Evolutionary conservation across 2,888 invertebrate species (phyloP).

Genomic region (Orchesellides sinensis): DNA sequence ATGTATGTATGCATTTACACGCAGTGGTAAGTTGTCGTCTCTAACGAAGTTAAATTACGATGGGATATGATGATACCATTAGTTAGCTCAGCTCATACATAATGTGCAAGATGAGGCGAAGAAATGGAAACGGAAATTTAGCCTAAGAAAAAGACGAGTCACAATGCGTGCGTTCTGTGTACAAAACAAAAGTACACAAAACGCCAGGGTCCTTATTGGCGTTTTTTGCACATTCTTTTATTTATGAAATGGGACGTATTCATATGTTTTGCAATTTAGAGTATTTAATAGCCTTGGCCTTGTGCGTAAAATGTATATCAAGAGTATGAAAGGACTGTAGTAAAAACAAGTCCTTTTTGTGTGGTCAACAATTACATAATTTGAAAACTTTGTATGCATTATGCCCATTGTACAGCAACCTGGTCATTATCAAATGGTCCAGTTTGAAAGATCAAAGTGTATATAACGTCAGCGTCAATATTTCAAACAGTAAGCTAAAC

Average conservation of each 20-base stretch:
- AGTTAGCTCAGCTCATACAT: slow-evolving; percentile 37
- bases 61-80: slow-evolving; percentile 57
- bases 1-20: too few species aligned
- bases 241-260: too few species aligned
- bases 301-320: too few species aligned
- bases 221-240: too few species aligned
- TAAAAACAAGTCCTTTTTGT: too few species aligned
- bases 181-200: too few species aligned
- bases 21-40: slow-evolving; percentile 29
- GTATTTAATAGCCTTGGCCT: too few species aligned
- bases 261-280: too few species aligned
- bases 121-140: slow-evolving; percentile 6
- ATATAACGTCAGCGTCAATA: background rate
- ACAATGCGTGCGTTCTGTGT: too few species aligned
- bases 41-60: slow-evolving; percentile 64
- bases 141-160: background rate
- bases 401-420: too few species aligned
- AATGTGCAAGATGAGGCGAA: slow-evolving; percentile 27
- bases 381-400: background rate
- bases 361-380: background rate
- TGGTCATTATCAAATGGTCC: background rate
- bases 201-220: too few species aligned
- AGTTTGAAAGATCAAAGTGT: background rate
- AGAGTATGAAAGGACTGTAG: too few species aligned
- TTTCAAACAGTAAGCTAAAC: background rate